Base-by-base conservation (phyloP, 2,888 invertebrate species). In the Tetragnatha montana region DNA sequence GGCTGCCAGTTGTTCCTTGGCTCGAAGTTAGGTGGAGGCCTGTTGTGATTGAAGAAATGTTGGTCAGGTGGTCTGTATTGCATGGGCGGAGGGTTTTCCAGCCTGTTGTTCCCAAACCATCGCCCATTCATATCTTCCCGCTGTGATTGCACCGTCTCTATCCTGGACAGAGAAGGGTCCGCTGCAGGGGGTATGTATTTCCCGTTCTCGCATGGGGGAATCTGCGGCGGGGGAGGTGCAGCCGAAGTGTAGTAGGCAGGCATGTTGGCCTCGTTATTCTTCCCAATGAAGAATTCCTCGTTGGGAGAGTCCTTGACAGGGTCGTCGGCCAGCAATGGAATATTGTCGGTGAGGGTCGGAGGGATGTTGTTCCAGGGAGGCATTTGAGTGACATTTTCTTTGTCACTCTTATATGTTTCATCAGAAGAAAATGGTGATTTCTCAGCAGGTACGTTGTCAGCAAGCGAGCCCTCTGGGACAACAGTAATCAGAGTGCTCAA, bases 131-230 rank as follows among this genome's bases (percentile, higher is more conserved):
- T 17, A 35, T 75, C 79, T 35, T 87, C 82, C 10, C 89, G 82
- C 6, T 90, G 89, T 60, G 87, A 87, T 51, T 90, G 90, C 22
- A 90, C 87, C 22, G 90, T 90, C 71, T 90, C 90, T 76, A 90
- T 90, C 22, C 87, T 83, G 10, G 87, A 90, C 14, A 90, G 75
- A 6, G 75, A 70, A 69, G 14, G 12, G 19, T 90, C 80, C 4
- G 69, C 21, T 21, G 75, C 22, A 14, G 74, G 21, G 6, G 60
- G 2, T 10, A 50, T 73, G 68, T 60, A 81, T 8, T 68, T 71
- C 6, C 80, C 49, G 71, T 14, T 75, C 22, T 89, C 85, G 76
- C 85, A 85, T 3, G 81, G 81, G 19, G 49, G 71, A 17, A 78
- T 70, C 7, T 14, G 14, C 0, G 51, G n/a, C 22, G 86, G 86